Evolutionary conservation across 2,797 vertebrate genomes (phyloP).

Genomic region (Margarornis squamiger): DNA sequence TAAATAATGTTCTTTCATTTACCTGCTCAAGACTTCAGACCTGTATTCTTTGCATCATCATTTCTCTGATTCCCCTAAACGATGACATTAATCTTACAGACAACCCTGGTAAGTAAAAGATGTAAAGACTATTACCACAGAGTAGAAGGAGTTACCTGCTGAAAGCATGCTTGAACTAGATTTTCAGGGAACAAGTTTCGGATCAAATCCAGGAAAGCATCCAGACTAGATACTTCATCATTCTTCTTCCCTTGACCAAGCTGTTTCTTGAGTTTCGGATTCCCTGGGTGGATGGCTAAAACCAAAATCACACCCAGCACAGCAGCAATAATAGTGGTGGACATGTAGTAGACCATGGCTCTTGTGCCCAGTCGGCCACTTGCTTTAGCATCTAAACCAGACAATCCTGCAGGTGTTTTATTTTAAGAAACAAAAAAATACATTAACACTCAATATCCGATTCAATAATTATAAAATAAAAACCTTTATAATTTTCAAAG

Average conservation of each 20-base stretch:
- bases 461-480: neutral
- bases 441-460: neutral
- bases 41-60: neutral
- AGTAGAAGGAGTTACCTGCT: slow-evolving; percentile 85
- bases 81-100: neutral
- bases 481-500: neutral
- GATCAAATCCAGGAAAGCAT: slow-evolving; percentile 96
- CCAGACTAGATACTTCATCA: slow-evolving; percentile 96
- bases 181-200: slow-evolving; percentile 98
- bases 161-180: slow-evolving; percentile 96
- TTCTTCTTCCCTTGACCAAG: slow-evolving; percentile 92
- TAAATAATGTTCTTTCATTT: neutral
- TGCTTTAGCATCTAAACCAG: slow-evolving; percentile 96
- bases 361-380: slow-evolving; percentile 95
- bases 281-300: slow-evolving; percentile 93
- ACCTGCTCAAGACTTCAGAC: neutral
- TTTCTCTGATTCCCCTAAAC: neutral
- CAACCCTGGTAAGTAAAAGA: neutral
- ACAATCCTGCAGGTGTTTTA: slow-evolving; percentile 80
- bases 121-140: neutral
- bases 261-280: slow-evolving; percentile 94
- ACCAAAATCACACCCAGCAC: slow-evolving; percentile 96
- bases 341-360: slow-evolving; percentile 98
- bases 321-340: slow-evolving; percentile 95
- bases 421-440: slow-evolving; percentile 25